A percentile compares a stretch with the other conserved stretches of the same genome.
phyloP scores from a whole-genome alignment of 2,888 invertebrate genomes.

The Parnassius mnemosyne region DNA sequence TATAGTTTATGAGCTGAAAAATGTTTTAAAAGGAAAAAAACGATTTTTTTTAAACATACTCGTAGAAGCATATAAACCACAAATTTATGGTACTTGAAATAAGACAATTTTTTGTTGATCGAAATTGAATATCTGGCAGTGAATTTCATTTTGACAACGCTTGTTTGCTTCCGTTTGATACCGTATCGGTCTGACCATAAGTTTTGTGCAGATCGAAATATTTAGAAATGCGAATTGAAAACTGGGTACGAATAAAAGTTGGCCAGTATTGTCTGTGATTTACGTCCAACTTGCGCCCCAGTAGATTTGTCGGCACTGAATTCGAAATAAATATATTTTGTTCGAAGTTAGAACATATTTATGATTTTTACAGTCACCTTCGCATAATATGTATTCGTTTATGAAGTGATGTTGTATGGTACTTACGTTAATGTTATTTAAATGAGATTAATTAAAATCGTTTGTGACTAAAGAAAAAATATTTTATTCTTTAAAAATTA shows the following conservation, averaged over 20 bases:
- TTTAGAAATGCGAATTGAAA: slow-evolving; percentile 14
- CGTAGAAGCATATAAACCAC: too few species aligned
- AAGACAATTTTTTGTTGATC: too few species aligned
- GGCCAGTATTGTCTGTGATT: slow-evolving; percentile 10
- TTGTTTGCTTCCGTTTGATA: not conserved
- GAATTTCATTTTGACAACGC: not conserved
- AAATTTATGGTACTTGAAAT: too few species aligned
- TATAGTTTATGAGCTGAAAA: too few species aligned
- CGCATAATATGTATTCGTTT: too few species aligned
- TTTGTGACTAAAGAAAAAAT: too few species aligned
- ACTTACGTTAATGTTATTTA: too few species aligned
- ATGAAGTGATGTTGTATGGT: too few species aligned
- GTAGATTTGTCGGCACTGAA: not conserved
- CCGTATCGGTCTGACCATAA: not conserved
- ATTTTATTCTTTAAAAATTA: too few species aligned
- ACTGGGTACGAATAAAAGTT: slow-evolving; percentile 6
- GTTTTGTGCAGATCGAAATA: not conserved
- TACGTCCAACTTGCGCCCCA: slow-evolving; percentile 7
- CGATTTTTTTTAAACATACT: too few species aligned
- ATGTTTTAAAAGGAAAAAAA: too few species aligned
- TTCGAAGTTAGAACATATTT: slow-evolving; percentile 3
- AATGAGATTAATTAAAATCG: too few species aligned
- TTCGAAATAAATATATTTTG: slow-evolving; percentile 13
- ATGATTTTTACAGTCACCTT: not conserved
- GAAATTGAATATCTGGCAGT: not conserved